Percentiles rank a stretch among this genome's conserved stretches.
Evolutionary conservation across 2,888 invertebrate genomes (phyloP).

Genomic region (Caenorhabditis imperialis): DNA sequence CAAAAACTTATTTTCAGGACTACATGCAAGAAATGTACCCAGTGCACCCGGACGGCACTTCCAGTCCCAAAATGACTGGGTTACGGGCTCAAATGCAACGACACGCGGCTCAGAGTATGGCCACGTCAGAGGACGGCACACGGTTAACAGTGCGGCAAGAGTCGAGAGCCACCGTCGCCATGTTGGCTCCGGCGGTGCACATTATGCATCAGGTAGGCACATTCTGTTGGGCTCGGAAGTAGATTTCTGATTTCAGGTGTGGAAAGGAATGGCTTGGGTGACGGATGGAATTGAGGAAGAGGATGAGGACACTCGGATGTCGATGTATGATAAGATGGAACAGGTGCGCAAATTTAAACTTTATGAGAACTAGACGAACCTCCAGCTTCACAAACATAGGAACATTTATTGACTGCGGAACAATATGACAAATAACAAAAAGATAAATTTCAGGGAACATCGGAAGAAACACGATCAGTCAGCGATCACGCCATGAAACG

Average conservation of each 20-base stretch:
- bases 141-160: slow-evolving; percentile 66
- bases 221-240: too few relatives aligned
- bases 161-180: slow-evolving; percentile 75
- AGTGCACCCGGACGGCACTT: slow-evolving; percentile 67
- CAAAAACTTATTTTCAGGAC: slow-evolving; percentile 52
- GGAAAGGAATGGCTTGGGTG: slow-evolving; percentile 78
- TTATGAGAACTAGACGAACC: not conserved
- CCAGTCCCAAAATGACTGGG: slow-evolving; percentile 74
- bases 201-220: slow-evolving; percentile 74
- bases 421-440: not conserved
- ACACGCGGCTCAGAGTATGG: slow-evolving; percentile 62
- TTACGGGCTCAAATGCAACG: slow-evolving; percentile 61
- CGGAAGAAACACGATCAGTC: slow-evolving; percentile 67
- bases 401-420: not conserved
- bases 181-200: slow-evolving; percentile 77
- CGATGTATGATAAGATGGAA: slow-evolving; percentile 69
- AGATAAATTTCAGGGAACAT: slow-evolving; percentile 62
- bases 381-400: not conserved
- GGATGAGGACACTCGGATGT: slow-evolving; percentile 70
- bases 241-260: slow-evolving; percentile 59
- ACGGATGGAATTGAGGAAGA: slow-evolving; percentile 77
- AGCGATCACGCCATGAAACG: slow-evolving; percentile 62
- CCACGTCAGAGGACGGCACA: slow-evolving; percentile 61
- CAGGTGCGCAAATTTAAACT: slow-evolving; percentile 45
- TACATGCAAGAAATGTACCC: slow-evolving; percentile 76